Evolutionary conservation across 2,113 vertebrate species (phyloP).

Genomic region (Silurus asotus): DNA sequence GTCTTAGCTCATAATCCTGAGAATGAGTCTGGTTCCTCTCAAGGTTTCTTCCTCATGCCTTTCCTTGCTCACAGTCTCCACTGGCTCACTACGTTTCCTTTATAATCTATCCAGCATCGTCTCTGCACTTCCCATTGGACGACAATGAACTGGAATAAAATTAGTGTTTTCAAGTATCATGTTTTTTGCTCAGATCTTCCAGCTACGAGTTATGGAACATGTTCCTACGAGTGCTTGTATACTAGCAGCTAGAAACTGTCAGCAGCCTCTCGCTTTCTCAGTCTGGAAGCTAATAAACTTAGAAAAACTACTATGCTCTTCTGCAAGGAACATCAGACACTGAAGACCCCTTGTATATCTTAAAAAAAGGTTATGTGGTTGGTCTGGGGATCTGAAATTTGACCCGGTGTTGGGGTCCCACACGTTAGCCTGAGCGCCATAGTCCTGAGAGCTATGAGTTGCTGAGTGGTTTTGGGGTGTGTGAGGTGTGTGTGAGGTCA

Average conservation of each 20-base stretch:
- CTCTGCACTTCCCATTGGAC: not conserved
- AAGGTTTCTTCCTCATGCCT: too few relatives aligned
- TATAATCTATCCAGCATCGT: not conserved
- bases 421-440: not conserved
- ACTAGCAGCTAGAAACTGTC: too few relatives aligned
- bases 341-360: not conserved
- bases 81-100: not conserved
- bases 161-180: not conserved
- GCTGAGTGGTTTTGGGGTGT: conserved; percentile 11
- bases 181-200: not conserved
- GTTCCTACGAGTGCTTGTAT: too few relatives aligned
- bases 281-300: too few relatives aligned
- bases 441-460: not conserved
- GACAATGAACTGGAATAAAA: not conserved
- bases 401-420: conserved; percentile 4
- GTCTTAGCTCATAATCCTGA: too few relatives aligned
- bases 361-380: not conserved
- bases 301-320: too few relatives aligned
- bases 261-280: too few relatives aligned
- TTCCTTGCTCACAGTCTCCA: too few relatives aligned
- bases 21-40: too few relatives aligned
- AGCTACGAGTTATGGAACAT: not conserved
- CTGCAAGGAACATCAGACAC: not conserved
- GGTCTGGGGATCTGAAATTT: conserved; percentile 4
- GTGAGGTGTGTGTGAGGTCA: conserved; percentile 36